Base-by-base conservation (phyloP, 30 jellyfish, hydroid and myxozoan species). In the Sanderia malayensis region DNA sequence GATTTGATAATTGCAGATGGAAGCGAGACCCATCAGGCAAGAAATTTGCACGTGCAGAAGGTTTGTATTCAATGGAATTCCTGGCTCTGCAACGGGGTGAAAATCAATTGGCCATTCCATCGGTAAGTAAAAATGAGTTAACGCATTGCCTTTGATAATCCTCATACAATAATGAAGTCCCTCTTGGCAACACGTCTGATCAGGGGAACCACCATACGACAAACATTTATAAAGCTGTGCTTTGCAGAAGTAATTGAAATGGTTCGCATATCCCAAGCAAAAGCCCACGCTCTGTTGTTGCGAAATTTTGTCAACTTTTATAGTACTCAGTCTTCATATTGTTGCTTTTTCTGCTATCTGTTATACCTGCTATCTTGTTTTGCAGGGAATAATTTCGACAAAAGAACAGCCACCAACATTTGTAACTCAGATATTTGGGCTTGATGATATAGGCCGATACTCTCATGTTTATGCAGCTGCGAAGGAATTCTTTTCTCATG, bases 1-100 rank as follows among this genome's bases (percentile, higher is more conserved):
- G n/a, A n/a, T n/a, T n/a, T n/a, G n/a, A n/a, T 15, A 18, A 44
- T 9, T 19, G 1, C 20, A 78, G 89, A 60, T 78, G 89, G 89
- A 78, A 78, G 64, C 47, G 89, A 59, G 44, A 70, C 34, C 76
- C 81, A 24, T 46, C 23, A 1, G 70, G 70, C 19, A 68, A 78
- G 68, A 78, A 63, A 65, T 78, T 64, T 26, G 67, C 23, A 33
- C 70, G 89, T 27, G 78, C 70, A 7, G 52, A 53, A 32, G 63
- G 26, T 6, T 41, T 44, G 17, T 78, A 30, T 24, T 78, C 76
- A 24, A 29, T 78, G 79, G 89, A 78, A 37, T 78, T 65, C 65
- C 62, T 78, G 53, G 74, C 76, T 4, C 23, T 47, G 69, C 33
- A 78, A 58, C 53, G 45, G 76, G 55, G 15, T 4, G 65, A 78